Base-by-base conservation (phyloP, 2,888 invertebrate species). In the Euspilapteryx auroguttella region DNA sequence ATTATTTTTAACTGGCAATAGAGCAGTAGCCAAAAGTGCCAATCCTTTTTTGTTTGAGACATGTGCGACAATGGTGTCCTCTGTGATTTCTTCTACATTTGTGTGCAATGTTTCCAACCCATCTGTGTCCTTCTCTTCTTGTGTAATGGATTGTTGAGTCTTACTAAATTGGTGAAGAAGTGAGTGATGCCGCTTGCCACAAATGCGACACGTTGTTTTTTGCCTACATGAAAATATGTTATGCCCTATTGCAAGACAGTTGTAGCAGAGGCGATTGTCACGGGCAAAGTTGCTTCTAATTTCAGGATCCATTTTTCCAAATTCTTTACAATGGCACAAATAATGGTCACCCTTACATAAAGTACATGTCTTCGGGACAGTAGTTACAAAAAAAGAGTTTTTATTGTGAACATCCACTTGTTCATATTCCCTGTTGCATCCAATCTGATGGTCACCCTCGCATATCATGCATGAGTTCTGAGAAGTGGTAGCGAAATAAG, bases 151-250 rank as follows among this genome's bases (percentile, higher is more conserved):
- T 2, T 3, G 3, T 4, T n/a, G 5, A 10, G 12, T 11, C 14
- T 28, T 22, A 8, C 14, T 28, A n/a, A n/a, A n/a, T 21, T 14
- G 12, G 14, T 28, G 28, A 3, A 28, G 24, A 14, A 20, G 25
- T n/a, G 29, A 21, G 25, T 29, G 29, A 17, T 29, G 29, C 12
- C 28, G 28, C 15, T 24, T 29, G 7, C 11, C 15, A 24, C 24
- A 29, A 24, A 29, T 24, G 8, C 28, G 24, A 24, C 28, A 29
- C 2, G 17, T 23, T 15, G 23, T 11, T n/a, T 23, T 15, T 7
- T 23, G 23, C 13, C 24, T 23, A 29, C 28, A 29, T 12, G 4
- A 24, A 13, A 29, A 24, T 5, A 29, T 24, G 3, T 8, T 15
- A 24, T 29, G 28, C 6, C 28, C 28, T 24, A 20, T 24, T n/a